Evolutionary conservation across 1,140 invertebrate species (phyloP).

Genomic region (Hylaeus volcanicus): DNA sequence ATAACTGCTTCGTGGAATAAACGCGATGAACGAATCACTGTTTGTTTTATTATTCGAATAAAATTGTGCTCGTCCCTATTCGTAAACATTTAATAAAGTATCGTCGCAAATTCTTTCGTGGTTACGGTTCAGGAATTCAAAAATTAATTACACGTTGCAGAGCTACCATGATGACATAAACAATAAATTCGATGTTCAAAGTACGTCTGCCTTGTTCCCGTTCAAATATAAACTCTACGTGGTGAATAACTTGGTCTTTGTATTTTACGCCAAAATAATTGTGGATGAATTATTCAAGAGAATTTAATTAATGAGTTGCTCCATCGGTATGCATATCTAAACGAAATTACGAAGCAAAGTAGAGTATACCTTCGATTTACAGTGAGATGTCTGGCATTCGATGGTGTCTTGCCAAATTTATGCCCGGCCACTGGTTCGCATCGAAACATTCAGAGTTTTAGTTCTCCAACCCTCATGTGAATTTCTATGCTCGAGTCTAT

Average conservation of each 20-base stretch:
- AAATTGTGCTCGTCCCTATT: too few relatives aligned
- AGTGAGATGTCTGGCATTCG: not conserved
- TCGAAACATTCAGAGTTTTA: not conserved
- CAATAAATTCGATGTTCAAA: not conserved
- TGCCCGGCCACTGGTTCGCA: not conserved
- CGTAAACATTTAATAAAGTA: not conserved
- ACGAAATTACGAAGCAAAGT: not conserved
- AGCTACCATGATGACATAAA: not conserved
- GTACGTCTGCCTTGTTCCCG: not conserved
- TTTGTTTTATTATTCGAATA: too few relatives aligned
- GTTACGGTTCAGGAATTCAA: not conserved
- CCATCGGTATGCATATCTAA: not conserved
- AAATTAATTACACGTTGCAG: not conserved
- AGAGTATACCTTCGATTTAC: not conserved
- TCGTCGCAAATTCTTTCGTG: too few relatives aligned
- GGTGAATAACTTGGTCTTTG: not conserved
- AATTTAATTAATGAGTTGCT: not conserved
- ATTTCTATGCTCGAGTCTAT: not conserved
- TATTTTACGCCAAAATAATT: not conserved
- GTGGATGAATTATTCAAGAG: not conserved
- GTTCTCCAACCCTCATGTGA: not conserved
- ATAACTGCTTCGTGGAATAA: too few relatives aligned
- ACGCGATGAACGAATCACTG: too few relatives aligned
- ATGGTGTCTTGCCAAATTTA: constrained; percentile 11
- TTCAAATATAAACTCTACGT: not conserved